Evolutionary conservation across 2,113 vertebrate genomes (phyloP).

Genomic region (Dasyornis broadbenti): DNA sequence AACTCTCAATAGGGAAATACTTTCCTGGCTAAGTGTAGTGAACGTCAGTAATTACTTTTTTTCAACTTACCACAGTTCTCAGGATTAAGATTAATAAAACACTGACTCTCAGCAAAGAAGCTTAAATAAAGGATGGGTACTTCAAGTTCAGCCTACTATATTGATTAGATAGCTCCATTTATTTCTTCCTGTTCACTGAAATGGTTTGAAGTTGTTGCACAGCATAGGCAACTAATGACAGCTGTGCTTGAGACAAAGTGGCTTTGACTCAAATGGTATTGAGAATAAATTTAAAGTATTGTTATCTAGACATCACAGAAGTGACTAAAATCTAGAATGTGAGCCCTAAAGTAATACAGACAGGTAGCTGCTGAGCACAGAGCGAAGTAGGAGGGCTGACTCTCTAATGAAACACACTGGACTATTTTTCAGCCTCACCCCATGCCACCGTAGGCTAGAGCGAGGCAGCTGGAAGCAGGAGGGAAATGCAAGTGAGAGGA

Average conservation of each 20-base stretch:
- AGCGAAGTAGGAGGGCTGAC: not conserved
- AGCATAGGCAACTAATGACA: not conserved
- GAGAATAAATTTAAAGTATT: not conserved
- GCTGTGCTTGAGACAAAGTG: not conserved
- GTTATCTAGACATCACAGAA: not conserved
- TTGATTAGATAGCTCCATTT: slow-evolving; percentile 10
- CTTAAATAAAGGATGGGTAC: slow-evolving; percentile 1
- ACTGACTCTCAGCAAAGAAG: not conserved
- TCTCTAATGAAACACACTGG: not conserved
- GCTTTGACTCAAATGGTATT: not conserved
- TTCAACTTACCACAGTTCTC: not conserved
- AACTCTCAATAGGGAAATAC: not conserved
- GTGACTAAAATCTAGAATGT: not conserved
- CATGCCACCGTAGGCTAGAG: not conserved
- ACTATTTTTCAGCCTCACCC: not conserved
- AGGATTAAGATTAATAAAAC: slow-evolving; percentile 35
- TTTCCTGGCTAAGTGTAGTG: not conserved
- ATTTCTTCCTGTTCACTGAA: not conserved
- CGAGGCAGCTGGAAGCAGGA: not conserved
- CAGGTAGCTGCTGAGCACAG: not conserved
- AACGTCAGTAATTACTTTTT: not conserved
- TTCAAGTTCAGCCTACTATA: not conserved
- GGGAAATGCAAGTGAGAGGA: not conserved
- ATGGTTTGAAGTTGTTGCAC: not conserved
- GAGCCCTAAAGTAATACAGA: not conserved